Evolutionary conservation across 1,140 invertebrate genomes (phyloP), one percentile per base, ranked within the genome.

Genomic region (Phymorhynchus buccinoides): DNA sequence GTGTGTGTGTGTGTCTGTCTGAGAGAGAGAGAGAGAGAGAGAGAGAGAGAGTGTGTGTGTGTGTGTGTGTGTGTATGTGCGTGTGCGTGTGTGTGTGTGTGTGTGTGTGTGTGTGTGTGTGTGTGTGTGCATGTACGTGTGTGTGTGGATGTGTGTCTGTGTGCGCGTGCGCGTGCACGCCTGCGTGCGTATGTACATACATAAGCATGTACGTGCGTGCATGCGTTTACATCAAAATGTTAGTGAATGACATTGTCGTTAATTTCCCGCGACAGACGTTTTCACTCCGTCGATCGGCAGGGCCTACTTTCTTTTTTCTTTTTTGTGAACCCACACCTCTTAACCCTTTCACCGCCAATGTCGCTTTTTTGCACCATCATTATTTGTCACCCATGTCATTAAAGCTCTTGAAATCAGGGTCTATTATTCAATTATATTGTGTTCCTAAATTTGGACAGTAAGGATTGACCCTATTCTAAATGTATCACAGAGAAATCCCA

Each of bases 71-170:
- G 62, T n/a, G 48, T 7, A n/a, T n/a, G 62, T 7, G 22, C 7
- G 18, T 7, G 62, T 30, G 30, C 62, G 30, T 68, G 68, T 18
- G 68, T 73, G 68, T 18, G 30, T 37, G 68, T 7, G 68, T 37
- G 68, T 35, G 75, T 78, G 75, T 44, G 75, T 78, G 75, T 78
- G 75, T 71, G 66, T 78, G 75, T 78, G 75, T 78, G 75, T 78
- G 75, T 78, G 41, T 78, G 75, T 78, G 75, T 78, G 75, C 44
- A 37, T 78, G 75, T 78, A 18, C 44, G 75, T 78, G 39, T 78
- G 75, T 78, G 39, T 44, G 41, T 6, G 75, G 6, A 32, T 73
- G n/a, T 37, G 68, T 73, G 30, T 73, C 22, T 73, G 37, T 42
- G 71, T 37, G 16, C 27, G 71, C 27, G 71, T 37, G 16, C 27